phyloP scores from a whole-genome alignment of 30 jellyfish, hydroid and myxozoan genomes.

The Pelagia noctiluca region DNA sequence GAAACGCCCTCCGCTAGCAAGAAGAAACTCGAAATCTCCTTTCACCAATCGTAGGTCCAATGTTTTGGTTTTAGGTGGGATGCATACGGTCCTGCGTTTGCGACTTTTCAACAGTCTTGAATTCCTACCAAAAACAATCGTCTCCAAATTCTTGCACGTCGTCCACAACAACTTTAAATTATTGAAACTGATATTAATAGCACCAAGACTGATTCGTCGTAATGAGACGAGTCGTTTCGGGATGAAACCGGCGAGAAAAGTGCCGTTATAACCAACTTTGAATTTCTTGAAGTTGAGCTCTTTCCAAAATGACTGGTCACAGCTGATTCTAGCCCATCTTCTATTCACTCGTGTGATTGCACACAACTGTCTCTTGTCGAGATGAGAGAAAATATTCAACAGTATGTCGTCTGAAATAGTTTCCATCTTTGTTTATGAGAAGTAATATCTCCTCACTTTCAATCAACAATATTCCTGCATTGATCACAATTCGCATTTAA shows the following conservation, averaged over 20 bases:
- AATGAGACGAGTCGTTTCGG: slow-evolving; percentile 57
- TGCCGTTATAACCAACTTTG: slow-evolving; percentile 34
- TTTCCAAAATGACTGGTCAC: slow-evolving; percentile 83
- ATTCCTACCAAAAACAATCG: slow-evolving; percentile 82
- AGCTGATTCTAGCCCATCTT: slow-evolving; percentile 79
- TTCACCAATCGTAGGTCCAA: slow-evolving; percentile 84
- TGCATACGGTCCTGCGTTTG: slow-evolving; percentile 37
- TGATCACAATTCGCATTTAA: no score
- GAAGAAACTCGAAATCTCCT: slow-evolving; percentile 89
- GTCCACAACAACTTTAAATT: slow-evolving; percentile 54
- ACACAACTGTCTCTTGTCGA: slow-evolving; percentile 63
- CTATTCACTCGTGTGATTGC: slow-evolving; percentile 60
- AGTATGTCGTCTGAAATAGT: slow-evolving; percentile 80
- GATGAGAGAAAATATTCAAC: slow-evolving; percentile 66
- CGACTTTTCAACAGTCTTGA: slow-evolving; percentile 53
- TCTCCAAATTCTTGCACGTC: slow-evolving; percentile 69
- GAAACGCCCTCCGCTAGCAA: slow-evolving; percentile 63
- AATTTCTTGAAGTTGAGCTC: slow-evolving; percentile 58
- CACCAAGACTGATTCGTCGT: slow-evolving; percentile 76
- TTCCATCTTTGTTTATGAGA: slow-evolving; percentile 7
- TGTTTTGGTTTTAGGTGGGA: slow-evolving; percentile 71
- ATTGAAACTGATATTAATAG: slow-evolving; percentile 54
- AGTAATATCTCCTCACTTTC: no score
- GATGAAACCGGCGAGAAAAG: slow-evolving; percentile 43
- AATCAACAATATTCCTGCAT: no score